Conservation (phyloP, 2,888 invertebrate genomes). For the Lasioglossum marginatum region DNA sequence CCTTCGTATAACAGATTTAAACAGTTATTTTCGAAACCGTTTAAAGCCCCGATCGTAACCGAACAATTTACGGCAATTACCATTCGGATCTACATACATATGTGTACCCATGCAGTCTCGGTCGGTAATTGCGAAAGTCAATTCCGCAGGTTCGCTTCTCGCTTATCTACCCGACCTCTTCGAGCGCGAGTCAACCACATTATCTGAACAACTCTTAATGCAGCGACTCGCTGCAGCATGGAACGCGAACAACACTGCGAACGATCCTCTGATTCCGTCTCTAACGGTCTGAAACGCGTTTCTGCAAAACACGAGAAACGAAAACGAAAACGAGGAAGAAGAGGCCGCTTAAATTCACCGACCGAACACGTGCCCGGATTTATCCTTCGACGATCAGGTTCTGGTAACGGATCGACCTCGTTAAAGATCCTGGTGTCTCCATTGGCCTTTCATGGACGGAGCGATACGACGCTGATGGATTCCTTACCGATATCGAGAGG, state of each 20-base stretch:
- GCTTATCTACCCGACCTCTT: constrained; percentile 61
- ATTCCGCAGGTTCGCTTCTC: constrained; percentile 59
- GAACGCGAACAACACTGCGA: not conserved
- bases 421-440: not conserved
- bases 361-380: not conserved
- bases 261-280: not conserved
- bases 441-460: not conserved
- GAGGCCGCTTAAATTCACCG: not conserved
- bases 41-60: not conserved
- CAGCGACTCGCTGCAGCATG: constrained; percentile 33
- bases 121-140: constrained; percentile 63
- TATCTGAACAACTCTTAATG: constrained; percentile 49
- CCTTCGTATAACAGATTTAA: not conserved
- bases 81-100: constrained; percentile 9
- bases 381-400: not conserved
- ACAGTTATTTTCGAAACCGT: not conserved
- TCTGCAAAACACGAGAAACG: not conserved
- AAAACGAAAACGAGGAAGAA: not conserved
- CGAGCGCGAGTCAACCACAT: constrained; percentile 54
- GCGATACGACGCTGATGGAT: not conserved
- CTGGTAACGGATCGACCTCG: constrained; percentile 21
- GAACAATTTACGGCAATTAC: constrained; percentile 25
- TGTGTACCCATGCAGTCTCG: constrained; percentile 21
- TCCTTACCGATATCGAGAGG: not conserved
- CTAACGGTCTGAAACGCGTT: not conserved